Evolutionary conservation across 2,113 vertebrate species (phyloP).

Genomic region (Semicossyphus pulcher): DNA sequence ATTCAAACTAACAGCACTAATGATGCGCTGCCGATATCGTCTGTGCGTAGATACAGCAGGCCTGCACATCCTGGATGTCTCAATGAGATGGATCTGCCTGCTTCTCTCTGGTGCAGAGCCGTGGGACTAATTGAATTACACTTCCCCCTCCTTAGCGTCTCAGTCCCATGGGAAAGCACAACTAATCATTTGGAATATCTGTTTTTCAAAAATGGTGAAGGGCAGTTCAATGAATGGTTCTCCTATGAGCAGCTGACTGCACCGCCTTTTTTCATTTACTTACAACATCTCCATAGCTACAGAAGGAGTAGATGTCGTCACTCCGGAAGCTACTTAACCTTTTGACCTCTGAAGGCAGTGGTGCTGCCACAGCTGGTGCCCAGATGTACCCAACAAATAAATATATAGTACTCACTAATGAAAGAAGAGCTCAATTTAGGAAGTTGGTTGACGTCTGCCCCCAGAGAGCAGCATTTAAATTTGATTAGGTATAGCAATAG

Average conservation of each 20-base stretch:
- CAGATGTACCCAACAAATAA: conserved; percentile 70
- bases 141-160: conserved; percentile 47
- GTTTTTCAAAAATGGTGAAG: conserved; percentile 49
- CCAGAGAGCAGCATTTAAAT: conserved; percentile 2
- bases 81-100: conserved; percentile 68
- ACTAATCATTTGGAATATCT: conserved; percentile 78
- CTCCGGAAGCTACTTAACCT: conserved; percentile 64
- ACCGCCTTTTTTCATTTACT: conserved; percentile 29
- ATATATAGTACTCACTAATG: conserved; percentile 23
- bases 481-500: too few relatives aligned
- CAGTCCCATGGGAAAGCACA: conserved; percentile 67
- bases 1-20: conserved; percentile 55
- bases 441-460: conserved; percentile 13
- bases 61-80: conserved; percentile 57
- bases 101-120: conserved; percentile 72
- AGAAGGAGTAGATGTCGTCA: conserved; percentile 59
- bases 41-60: conserved; percentile 26
- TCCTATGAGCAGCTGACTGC: conserved; percentile 27
- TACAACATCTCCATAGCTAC: conserved; percentile 55
- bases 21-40: conserved; percentile 52
- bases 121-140: conserved; percentile 82
- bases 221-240: conserved; percentile 26
- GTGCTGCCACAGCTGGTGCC: conserved; percentile 62
- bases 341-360: conserved; percentile 62
- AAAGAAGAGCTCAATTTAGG: conserved; percentile 26